phyloP scores from a whole-genome alignment of 2,888 invertebrate genomes.

The Cyclophora albipunctata region DNA sequence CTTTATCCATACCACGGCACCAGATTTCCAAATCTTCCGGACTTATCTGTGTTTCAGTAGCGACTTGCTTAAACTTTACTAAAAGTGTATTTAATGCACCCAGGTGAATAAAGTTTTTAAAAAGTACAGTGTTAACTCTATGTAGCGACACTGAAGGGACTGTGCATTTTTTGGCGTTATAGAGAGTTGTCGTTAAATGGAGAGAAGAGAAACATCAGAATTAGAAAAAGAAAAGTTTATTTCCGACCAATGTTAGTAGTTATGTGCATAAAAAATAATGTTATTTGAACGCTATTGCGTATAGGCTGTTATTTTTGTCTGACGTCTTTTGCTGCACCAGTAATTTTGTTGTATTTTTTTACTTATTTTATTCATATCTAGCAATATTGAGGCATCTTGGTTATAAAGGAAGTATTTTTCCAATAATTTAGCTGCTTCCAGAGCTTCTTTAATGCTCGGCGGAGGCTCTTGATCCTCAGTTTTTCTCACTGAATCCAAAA shows the following conservation, averaged over 20 bases:
- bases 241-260: constrained; percentile 4
- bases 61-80: too few species aligned
- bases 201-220: constrained; percentile 2
- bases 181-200: background rate
- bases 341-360: constrained; percentile 7
- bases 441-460: background rate
- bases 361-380: constrained; percentile 4
- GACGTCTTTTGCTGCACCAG: constrained; percentile 1
- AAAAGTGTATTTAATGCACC: too few species aligned
- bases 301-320: background rate
- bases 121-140: too few species aligned
- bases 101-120: too few species aligned
- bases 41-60: too few species aligned
- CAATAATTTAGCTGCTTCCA: constrained; percentile 1
- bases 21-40: too few species aligned
- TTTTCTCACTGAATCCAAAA: constrained; percentile 16
- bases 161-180: background rate
- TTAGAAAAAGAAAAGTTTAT: constrained; percentile 6
- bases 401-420: constrained; percentile 4
- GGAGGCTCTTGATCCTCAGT: constrained; percentile 12
- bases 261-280: background rate
- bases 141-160: background rate
- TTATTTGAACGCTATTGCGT: too few species aligned
- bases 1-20: too few species aligned
- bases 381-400: constrained; percentile 4